phyloP scores from a whole-genome alignment of 2,888 invertebrate species.

The Dryadula phaetusa region DNA sequence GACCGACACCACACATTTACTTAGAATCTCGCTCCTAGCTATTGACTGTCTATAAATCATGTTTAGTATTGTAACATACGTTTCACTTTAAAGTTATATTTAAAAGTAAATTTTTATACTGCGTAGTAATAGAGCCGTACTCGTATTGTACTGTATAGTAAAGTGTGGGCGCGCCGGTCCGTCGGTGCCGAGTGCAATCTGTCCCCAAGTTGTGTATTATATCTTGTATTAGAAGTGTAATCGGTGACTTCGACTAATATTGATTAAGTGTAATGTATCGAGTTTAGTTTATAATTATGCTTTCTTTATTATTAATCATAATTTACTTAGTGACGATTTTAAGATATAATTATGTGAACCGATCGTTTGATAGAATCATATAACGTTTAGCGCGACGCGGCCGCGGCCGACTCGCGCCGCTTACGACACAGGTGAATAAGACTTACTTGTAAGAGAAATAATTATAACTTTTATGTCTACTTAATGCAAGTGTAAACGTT shows the following conservation, averaged over 20 bases:
- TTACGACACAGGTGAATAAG: slow-evolving; percentile 82
- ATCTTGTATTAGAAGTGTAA: slow-evolving; percentile 76
- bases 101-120: slow-evolving; percentile 12
- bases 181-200: slow-evolving; percentile 70
- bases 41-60: not conserved
- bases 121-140: slow-evolving; percentile 21
- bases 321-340: slow-evolving; percentile 79
- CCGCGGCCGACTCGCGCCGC: slow-evolving; percentile 63
- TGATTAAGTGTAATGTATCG: slow-evolving; percentile 76
- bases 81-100: slow-evolving; percentile 10
- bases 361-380: slow-evolving; percentile 73
- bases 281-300: slow-evolving; percentile 80
- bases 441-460: slow-evolving; percentile 82
- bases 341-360: slow-evolving; percentile 70
- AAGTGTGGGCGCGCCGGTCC: not conserved
- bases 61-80: slow-evolving; percentile 2
- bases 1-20: slow-evolving; percentile 8
- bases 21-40: slow-evolving; percentile 14
- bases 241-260: slow-evolving; percentile 71
- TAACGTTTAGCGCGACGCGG: slow-evolving; percentile 56
- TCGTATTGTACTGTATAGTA: not conserved
- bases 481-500: slow-evolving; percentile 85
- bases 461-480: slow-evolving; percentile 83
- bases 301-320: slow-evolving; percentile 81
- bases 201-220: slow-evolving; percentile 77